Evolutionary conservation across 2,888 invertebrate genomes (phyloP).

Genomic region (Acleris cristana): DNA sequence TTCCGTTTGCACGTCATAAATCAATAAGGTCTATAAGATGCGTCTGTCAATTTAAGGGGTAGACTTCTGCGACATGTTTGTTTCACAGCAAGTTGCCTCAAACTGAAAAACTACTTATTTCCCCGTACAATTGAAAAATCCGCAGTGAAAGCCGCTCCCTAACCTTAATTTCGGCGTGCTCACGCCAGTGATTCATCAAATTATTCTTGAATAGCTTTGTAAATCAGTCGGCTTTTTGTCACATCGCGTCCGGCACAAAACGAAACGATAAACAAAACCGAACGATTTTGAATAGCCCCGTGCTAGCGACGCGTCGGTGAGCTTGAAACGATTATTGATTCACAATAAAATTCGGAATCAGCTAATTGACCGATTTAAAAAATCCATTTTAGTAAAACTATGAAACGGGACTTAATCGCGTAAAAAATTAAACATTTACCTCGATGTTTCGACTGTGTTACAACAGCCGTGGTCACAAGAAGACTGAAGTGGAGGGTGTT

Average conservation of each 20-base stretch:
- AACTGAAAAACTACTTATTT: too few species aligned
- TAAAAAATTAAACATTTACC: too few species aligned
- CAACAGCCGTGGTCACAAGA: too few species aligned
- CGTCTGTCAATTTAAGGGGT: too few species aligned
- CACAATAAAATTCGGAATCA: not conserved
- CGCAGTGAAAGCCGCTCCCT: too few species aligned
- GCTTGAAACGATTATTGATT: conserved; percentile 11
- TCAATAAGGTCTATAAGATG: too few species aligned
- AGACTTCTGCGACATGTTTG: too few species aligned
- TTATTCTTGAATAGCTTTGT: conserved; percentile 17
- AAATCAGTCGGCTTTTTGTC: conserved; percentile 23
- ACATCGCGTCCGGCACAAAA: not conserved
- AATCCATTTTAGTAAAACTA: not conserved
- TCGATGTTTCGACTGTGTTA: too few species aligned
- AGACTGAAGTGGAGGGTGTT: too few species aligned
- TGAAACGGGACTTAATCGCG: too few species aligned
- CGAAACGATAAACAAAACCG: conserved; percentile 1
- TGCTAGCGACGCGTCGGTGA: conserved; percentile 5
- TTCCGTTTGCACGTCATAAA: too few species aligned
- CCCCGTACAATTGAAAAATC: not conserved
- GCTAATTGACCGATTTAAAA: conserved; percentile 3
- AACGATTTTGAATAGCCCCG: conserved; percentile 8
- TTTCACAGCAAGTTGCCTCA: too few species aligned
- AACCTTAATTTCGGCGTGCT: conserved; percentile 7
- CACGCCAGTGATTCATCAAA: conserved; percentile 21